A percentile compares a stretch with the other conserved stretches of the same genome.
phyloP scores from a whole-genome alignment of 2,113 vertebrate species.

The Pogonocichla stellata region DNA sequence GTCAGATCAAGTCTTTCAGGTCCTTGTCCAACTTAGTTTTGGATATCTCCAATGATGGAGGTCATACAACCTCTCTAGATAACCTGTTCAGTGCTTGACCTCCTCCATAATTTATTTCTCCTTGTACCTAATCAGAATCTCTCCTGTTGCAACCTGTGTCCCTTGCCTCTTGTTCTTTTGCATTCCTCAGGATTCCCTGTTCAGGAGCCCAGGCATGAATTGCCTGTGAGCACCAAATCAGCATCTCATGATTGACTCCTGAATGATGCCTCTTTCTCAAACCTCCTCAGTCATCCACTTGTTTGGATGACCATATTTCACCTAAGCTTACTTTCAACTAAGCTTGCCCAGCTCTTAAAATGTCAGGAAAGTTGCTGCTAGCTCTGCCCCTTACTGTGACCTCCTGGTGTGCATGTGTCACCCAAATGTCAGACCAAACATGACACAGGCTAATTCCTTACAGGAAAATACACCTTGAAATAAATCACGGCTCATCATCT shows the following conservation, averaged over 20 bases:
- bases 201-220: not conserved
- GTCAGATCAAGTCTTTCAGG: not conserved
- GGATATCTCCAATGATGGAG: accelerated
- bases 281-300: not conserved
- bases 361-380: not conserved
- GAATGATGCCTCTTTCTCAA: not conserved
- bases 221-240: not conserved
- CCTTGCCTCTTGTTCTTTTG: not conserved
- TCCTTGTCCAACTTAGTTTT: not conserved
- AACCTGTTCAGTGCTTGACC: not conserved
- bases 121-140: not conserved
- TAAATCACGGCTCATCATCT: not conserved
- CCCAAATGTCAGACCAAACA: not conserved
- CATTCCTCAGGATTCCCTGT: not conserved
- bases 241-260: not conserved
- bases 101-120: not conserved
- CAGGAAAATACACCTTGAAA: not conserved
- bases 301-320: not conserved
- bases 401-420: not conserved
- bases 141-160: not conserved
- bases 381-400: not conserved
- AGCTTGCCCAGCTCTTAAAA: not conserved
- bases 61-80: not conserved
- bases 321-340: not conserved
- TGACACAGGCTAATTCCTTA: not conserved